Percentiles rank a stretch among this genome's conserved stretches.
Evolutionary conservation across 2,797 vertebrate genomes (phyloP).

Genomic region (Notolabrus celidotus): DNA sequence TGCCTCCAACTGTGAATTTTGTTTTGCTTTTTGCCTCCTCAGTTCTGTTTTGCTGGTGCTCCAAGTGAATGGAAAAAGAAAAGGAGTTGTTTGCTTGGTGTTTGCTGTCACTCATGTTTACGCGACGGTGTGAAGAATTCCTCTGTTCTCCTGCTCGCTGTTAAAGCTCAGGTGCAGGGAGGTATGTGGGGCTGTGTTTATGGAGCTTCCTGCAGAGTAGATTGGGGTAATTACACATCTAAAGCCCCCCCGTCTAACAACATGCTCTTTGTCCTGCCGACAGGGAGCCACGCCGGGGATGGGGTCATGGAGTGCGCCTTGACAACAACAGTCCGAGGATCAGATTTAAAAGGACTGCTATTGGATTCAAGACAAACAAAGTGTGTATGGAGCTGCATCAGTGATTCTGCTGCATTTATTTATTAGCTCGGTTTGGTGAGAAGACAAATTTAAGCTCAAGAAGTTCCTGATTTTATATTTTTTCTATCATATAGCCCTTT

Average conservation of each 20-base stretch:
- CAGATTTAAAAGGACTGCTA: constrained; percentile 29
- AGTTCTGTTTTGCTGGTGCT: not conserved
- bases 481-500: too few relatives aligned
- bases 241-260: constrained; percentile 62
- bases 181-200: constrained; percentile 65
- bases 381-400: too few relatives aligned
- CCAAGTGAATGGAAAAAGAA: not conserved
- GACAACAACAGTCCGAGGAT: constrained; percentile 36
- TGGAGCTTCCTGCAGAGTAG: constrained; percentile 67
- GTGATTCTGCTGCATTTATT: too few relatives aligned
- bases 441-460: too few relatives aligned
- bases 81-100: constrained; percentile 25
- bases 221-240: constrained; percentile 76
- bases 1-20: too few relatives aligned
- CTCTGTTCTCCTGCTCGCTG: constrained; percentile 12
- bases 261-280: constrained; percentile 61
- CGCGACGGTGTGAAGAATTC: constrained; percentile 24
- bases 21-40: not conserved
- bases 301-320: constrained; percentile 49
- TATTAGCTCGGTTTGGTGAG: too few relatives aligned
- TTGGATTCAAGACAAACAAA: constrained; percentile 17
- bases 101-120: constrained; percentile 36
- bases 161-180: constrained; percentile 54
- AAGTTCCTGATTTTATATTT: too few relatives aligned
- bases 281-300: constrained; percentile 38